Conservation (phyloP, 2,888 invertebrate genomes). For the Aplocera efformata region DNA sequence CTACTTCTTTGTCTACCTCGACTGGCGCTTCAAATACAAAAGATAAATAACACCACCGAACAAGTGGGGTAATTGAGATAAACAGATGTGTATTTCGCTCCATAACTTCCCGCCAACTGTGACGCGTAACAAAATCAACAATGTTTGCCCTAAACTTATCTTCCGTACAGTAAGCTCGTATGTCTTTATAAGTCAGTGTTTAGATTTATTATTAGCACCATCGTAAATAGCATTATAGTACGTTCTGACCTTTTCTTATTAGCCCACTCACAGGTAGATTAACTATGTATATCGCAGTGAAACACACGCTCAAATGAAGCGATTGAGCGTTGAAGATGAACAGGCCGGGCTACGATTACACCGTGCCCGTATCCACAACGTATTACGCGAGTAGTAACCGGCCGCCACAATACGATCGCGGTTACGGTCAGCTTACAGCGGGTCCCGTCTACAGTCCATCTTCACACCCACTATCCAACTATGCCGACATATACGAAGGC, state of each 20-base stretch:
- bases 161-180: slow-evolving; percentile 15
- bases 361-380: slow-evolving; percentile 71
- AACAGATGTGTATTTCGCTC: slow-evolving; percentile 66
- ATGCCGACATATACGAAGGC: slow-evolving; percentile 76
- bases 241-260: slow-evolving; percentile 18
- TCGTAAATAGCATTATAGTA: slow-evolving; percentile 50
- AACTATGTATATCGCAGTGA: slow-evolving; percentile 45
- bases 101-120: slow-evolving; percentile 62
- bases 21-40: slow-evolving; percentile 61
- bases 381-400: slow-evolving; percentile 70
- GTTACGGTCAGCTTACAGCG: slow-evolving; percentile 65
- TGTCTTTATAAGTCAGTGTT: slow-evolving; percentile 10
- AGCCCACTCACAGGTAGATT: slow-evolving; percentile 38
- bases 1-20: slow-evolving; percentile 65
- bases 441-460: slow-evolving; percentile 69
- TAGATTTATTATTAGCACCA: slow-evolving; percentile 21
- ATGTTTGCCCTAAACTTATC: slow-evolving; percentile 54
- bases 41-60: slow-evolving; percentile 68
- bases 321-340: slow-evolving; percentile 73
- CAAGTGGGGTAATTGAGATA: slow-evolving; percentile 72
- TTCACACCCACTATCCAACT: slow-evolving; percentile 70
- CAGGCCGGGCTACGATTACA: slow-evolving; percentile 77
- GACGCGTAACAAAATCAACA: slow-evolving; percentile 61
- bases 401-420: slow-evolving; percentile 71
- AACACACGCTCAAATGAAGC: slow-evolving; percentile 73